phyloP scores from a whole-genome alignment of 2,888 invertebrate species.

The Palloptera scutellata region DNA sequence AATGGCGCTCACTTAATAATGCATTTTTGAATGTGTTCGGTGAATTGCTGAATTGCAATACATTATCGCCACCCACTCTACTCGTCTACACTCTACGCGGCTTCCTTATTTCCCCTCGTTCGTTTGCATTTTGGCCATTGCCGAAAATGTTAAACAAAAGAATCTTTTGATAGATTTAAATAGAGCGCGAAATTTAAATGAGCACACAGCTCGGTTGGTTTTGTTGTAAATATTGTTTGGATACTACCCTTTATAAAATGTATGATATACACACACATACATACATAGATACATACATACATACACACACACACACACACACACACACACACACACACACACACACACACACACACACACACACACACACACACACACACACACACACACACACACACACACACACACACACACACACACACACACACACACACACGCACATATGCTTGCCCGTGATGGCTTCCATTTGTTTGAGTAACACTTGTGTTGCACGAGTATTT shows the following conservation, averaged over 20 bases:
- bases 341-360: no score
- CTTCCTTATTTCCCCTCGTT: background rate
- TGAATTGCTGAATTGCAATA: background rate
- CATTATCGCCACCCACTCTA: no score
- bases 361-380: background rate
- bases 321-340: background rate
- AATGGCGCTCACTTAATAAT: no score
- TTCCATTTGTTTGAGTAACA: background rate
- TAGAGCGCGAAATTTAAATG: conserved; percentile 7
- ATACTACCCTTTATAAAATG: no score
- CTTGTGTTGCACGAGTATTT: no score
- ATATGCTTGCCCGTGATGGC: background rate
- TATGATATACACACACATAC: no score
- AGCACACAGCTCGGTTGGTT: no score
- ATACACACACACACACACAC: no score
- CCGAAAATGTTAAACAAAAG: conserved; percentile 2
- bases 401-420: no score
- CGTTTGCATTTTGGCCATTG: background rate
- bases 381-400: background rate
- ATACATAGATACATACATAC: no score
- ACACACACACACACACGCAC: background rate
- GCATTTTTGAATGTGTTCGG: background rate
- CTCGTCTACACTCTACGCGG: no score
- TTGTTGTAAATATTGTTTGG: no score
- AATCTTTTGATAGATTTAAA: conserved; percentile 5